Conservation (phyloP, 2,888 invertebrate genomes). For the Quadroppia sp. region DNA sequence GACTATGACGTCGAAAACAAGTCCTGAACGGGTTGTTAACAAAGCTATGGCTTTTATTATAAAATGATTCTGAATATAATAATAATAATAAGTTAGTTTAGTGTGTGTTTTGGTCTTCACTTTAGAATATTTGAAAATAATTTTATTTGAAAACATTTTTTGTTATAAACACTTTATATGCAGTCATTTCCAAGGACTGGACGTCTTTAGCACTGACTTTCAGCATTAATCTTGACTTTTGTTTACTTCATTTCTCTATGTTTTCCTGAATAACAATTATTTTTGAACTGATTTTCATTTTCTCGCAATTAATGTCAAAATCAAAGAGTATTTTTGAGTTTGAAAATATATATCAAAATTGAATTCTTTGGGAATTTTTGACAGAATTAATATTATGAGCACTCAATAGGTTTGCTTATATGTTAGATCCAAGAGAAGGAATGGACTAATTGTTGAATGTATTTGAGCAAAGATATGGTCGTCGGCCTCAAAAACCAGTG, state of each 20-base stretch:
- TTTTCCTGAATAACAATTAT: no score
- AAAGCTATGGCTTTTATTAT: background rate
- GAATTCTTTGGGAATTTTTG: background rate
- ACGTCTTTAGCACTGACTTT: background rate
- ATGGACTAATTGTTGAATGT: background rate
- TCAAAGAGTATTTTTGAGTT: no score
- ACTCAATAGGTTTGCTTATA: background rate
- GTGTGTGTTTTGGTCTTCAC: no score
- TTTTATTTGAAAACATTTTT: no score
- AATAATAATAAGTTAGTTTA: background rate
- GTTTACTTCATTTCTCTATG: no score
- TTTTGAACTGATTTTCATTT: no score
- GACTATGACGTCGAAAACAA: slow-evolving; percentile 16
- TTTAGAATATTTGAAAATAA: no score
- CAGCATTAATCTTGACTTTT: background rate
- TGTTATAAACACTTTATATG: slow-evolving; percentile 9
- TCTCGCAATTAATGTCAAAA: no score
- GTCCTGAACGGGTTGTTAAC: slow-evolving; percentile 22
- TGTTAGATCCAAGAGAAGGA: background rate
- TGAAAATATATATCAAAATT: no score
- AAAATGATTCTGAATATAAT: background rate
- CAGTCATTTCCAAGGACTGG: background rate
- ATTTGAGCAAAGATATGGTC: background rate
- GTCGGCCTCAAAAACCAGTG: slow-evolving; percentile 10
- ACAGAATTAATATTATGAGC: background rate